Evolutionary conservation across 2,888 invertebrate species (phyloP).

Genomic region (Onthophagus sagittarius): DNA sequence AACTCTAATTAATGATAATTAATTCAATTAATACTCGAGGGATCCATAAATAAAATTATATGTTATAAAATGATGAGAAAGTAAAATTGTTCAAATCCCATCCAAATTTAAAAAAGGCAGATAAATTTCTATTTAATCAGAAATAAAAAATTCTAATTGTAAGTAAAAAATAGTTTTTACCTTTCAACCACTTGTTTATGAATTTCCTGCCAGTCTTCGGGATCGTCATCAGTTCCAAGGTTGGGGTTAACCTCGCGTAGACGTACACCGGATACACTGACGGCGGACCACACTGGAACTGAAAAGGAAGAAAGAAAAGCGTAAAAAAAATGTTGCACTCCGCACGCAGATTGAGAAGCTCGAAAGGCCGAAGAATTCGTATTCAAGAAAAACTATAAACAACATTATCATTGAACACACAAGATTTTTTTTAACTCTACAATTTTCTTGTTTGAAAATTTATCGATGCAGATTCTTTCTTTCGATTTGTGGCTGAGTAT

Average conservation of each 20-base stretch:
- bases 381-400: not conserved
- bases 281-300: slow-evolving; percentile 62
- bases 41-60: too few relatives aligned
- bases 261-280: slow-evolving; percentile 59
- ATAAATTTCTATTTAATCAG: too few relatives aligned
- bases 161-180: slow-evolving; percentile 17
- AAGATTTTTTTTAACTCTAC: not conserved
- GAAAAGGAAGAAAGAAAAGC: slow-evolving; percentile 10
- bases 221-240: slow-evolving; percentile 54
- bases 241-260: slow-evolving; percentile 55
- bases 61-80: too few relatives aligned
- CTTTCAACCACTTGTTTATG: slow-evolving; percentile 67
- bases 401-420: not conserved
- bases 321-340: not conserved
- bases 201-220: slow-evolving; percentile 72
- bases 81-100: too few relatives aligned
- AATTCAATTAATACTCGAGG: too few relatives aligned
- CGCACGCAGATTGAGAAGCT: not conserved
- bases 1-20: too few relatives aligned
- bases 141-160: not conserved
- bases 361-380: not conserved
- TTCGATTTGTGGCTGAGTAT: not conserved
- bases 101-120: too few relatives aligned
- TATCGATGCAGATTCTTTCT: too few relatives aligned
- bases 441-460: too few relatives aligned